Percentiles rank a stretch among this genome's conserved stretches.
Evolutionary conservation across 2,797 vertebrate species (phyloP).

Genomic region (Bryconaethiops microstoma): DNA sequence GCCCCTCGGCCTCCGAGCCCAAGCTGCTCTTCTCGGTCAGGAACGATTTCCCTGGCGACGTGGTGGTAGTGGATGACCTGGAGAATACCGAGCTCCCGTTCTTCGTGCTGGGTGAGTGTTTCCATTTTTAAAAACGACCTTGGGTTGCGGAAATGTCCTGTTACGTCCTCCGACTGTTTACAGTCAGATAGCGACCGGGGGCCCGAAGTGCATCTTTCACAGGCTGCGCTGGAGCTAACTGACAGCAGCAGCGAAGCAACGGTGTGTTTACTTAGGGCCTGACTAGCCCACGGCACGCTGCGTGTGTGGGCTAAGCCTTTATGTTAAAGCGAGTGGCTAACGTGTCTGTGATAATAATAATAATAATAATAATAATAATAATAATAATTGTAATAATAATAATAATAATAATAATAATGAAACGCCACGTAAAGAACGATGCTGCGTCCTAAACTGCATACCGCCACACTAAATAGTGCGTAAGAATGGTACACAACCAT

Average conservation of each 20-base stretch:
- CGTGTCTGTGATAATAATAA: too few relatives aligned
- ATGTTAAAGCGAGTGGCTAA: too few relatives aligned
- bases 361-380: too few relatives aligned
- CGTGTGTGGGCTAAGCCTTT: neutral
- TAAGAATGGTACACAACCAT: too few relatives aligned
- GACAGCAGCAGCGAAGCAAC: neutral
- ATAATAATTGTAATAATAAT: too few relatives aligned
- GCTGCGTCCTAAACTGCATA: too few relatives aligned
- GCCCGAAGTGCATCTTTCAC: neutral
- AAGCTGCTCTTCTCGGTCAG: slow-evolving; percentile 99
- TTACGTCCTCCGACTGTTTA: neutral
- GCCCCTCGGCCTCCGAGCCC: slow-evolving; percentile 96
- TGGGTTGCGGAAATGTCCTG: neutral
- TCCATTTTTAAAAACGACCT: neutral
- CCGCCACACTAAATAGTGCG: too few relatives aligned
- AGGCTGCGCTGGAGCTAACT: slow-evolving; percentile 3
- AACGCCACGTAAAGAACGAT: too few relatives aligned
- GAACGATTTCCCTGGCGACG: slow-evolving; percentile 96
- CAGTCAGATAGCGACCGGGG: neutral
- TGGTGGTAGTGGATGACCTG: slow-evolving; percentile 96
- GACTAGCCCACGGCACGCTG: neutral
- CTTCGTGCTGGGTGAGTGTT: slow-evolving; percentile 92
- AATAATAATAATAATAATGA: too few relatives aligned
- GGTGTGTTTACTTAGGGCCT: slow-evolving; percentile 10
- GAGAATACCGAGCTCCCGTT: slow-evolving; percentile 98